Percentiles rank a stretch among this genome's conserved stretches.
These are phyloP conservation scores for Ecdyonurus torrentis DNA, from an alignment of 2,888 invertebrate species.

Conservation along the genomic window DNA sequence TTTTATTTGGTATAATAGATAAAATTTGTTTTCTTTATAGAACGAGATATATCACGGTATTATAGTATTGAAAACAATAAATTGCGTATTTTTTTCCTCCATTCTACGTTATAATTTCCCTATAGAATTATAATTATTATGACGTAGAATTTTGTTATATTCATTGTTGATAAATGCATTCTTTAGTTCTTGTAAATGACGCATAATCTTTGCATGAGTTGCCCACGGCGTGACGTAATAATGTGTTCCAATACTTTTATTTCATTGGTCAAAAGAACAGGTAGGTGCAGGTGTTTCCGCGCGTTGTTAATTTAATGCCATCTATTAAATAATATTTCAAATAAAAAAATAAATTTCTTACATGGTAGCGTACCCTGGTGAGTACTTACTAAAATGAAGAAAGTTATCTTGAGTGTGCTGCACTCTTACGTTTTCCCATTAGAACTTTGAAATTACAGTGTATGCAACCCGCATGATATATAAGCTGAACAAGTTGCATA, in stretches of 20 bases:
- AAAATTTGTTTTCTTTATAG: too few species aligned
- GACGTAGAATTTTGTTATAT: neutral
- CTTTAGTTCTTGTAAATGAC: neutral
- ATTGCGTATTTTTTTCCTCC: too few species aligned
- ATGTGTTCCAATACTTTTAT: neutral
- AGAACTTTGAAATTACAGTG: neutral
- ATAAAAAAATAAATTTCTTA: neutral
- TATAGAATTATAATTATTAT: too few species aligned
- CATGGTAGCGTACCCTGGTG: neutral
- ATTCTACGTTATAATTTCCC: too few species aligned
- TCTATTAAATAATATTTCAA: neutral
- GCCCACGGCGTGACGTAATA: neutral
- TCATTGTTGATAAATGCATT: neutral
- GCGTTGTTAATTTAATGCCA: neutral
- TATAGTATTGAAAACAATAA: too few species aligned
- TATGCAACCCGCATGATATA: neutral
- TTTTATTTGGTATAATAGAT: too few species aligned
- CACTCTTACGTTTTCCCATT: neutral
- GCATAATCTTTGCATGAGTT: neutral
- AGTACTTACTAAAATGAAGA: neutral
- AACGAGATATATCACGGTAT: too few species aligned
- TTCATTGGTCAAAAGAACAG: neutral
- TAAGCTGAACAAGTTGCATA: neutral
- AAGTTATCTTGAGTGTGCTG: neutral
- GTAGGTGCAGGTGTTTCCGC: neutral